A percentile compares a stretch with the other conserved stretches of the same genome.
These are phyloP conservation scores for Mustela lutreola DNA, from an alignment of 2,113 vertebrate genomes.

Conservation along the genomic window DNA sequence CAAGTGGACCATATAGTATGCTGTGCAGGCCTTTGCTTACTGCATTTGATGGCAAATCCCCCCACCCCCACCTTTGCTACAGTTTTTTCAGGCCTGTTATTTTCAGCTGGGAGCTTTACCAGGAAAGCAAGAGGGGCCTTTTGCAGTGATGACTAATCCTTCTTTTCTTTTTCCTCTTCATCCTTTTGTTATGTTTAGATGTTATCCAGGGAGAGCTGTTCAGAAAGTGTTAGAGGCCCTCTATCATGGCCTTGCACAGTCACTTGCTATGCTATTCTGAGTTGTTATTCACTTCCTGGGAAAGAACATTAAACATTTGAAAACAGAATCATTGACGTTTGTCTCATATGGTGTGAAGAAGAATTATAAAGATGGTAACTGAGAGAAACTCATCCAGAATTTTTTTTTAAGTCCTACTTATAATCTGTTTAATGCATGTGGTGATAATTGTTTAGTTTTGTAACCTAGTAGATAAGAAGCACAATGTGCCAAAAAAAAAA, in stretches of 20 bases:
- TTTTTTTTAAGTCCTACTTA: background rate
- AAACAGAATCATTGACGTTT: slow-evolving; percentile 58
- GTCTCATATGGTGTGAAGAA: slow-evolving; percentile 9
- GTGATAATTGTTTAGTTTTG: background rate
- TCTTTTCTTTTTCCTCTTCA: slow-evolving; percentile 36
- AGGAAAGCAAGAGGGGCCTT: background rate
- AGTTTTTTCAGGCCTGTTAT: slow-evolving; percentile 13
- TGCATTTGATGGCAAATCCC: background rate
- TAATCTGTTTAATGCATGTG: background rate
- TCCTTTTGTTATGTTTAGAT: slow-evolving; percentile 19
- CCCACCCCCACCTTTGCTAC: background rate
- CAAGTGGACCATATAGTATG: background rate
- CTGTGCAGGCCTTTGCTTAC: background rate
- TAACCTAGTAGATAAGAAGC: slow-evolving; percentile 43
- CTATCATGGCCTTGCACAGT: background rate
- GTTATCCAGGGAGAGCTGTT: slow-evolving; percentile 1
- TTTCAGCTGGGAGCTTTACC: background rate
- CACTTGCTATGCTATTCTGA: background rate
- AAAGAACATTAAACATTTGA: slow-evolving; percentile 51
- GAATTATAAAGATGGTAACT: slow-evolving; percentile 46
- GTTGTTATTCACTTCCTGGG: slow-evolving; percentile 21
- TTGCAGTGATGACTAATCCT: background rate
- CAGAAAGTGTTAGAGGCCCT: background rate
- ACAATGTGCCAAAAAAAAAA: background rate
- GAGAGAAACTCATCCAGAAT: slow-evolving; percentile 21